phyloP scores from a whole-genome alignment of 2,797 vertebrate genomes.

The Kryptopterus vitreolus region DNA sequence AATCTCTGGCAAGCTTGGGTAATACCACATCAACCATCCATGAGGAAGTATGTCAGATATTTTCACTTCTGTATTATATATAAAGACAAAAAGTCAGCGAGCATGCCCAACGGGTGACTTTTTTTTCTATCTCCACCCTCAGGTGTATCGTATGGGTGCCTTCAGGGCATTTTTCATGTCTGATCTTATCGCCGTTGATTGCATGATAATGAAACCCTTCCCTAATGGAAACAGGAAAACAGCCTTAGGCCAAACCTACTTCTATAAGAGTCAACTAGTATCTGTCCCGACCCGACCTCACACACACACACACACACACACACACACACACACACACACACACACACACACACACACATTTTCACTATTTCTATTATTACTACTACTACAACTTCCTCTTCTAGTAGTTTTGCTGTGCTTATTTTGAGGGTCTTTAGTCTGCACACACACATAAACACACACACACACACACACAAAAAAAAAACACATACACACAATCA shows the following conservation, averaged over 20 bases:
- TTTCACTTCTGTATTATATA: slow-evolving; percentile 41
- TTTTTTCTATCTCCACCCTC: background rate
- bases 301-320: background rate
- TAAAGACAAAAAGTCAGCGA: background rate
- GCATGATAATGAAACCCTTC: slow-evolving; percentile 27
- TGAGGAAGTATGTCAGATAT: slow-evolving; percentile 38
- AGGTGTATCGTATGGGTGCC: slow-evolving; percentile 18
- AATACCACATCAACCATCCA: slow-evolving; percentile 5
- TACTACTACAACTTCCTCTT: background rate
- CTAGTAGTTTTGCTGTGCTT: no score
- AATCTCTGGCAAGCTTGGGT: slow-evolving; percentile 17
- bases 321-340: background rate
- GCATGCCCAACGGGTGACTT: background rate
- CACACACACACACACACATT: no score
- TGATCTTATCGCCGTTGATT: slow-evolving; percentile 43
- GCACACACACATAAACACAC: background rate
- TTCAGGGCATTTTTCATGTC: slow-evolving; percentile 25
- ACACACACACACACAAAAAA: background rate
- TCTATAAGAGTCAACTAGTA: slow-evolving; percentile 24
- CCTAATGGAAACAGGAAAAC: slow-evolving; percentile 36
- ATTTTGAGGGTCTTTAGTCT: background rate
- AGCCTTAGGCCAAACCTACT: slow-evolving; percentile 20
- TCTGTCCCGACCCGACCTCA: background rate
- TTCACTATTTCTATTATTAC: background rate
- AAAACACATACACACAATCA: background rate